A percentile compares a stretch with the other conserved stretches of the same genome.
phyloP scores from a whole-genome alignment of 2,113 vertebrate genomes.

The Poecilia latipinna region DNA sequence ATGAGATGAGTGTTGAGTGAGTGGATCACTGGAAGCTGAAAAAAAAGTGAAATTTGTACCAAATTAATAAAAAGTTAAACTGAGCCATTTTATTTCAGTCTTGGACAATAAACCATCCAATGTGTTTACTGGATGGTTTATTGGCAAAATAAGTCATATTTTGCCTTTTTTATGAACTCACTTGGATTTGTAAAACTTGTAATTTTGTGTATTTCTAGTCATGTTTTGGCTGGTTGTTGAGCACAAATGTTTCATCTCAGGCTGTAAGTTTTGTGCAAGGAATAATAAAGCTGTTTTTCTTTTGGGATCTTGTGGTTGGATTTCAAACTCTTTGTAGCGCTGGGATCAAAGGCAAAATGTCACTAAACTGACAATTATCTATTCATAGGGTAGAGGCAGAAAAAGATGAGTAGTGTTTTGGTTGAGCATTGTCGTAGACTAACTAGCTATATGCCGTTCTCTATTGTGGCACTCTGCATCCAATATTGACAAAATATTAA shows the following conservation, averaged over 20 bases:
- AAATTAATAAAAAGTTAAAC: neutral
- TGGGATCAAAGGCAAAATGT: constrained; percentile 53
- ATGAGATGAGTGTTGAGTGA: constrained; percentile 14
- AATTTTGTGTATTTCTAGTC: constrained; percentile 27
- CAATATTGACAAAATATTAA: no score
- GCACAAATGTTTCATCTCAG: neutral
- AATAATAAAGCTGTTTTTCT: constrained; percentile 36
- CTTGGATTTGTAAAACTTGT: constrained; percentile 20
- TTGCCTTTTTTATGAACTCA: neutral
- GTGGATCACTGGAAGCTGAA: neutral
- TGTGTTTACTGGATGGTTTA: neutral
- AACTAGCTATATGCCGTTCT: neutral
- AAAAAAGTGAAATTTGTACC: neutral
- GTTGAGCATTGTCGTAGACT: constrained; percentile 24
- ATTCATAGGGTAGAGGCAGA: constrained; percentile 44
- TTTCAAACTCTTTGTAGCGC: constrained; percentile 36
- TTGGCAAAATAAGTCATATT: constrained; percentile 1
- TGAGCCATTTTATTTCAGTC: neutral
- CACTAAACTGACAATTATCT: constrained; percentile 52
- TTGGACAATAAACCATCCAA: neutral
- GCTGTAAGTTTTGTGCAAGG: constrained; percentile 24
- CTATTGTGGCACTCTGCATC: no score
- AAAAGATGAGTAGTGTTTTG: constrained; percentile 42
- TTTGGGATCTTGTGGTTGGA: constrained; percentile 38
- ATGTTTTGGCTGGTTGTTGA: constrained; percentile 8